Percentiles rank a stretch among this genome's conserved stretches.
phyloP scores from a whole-genome alignment of 1,140 invertebrate species.

The Galleria mellonella region DNA sequence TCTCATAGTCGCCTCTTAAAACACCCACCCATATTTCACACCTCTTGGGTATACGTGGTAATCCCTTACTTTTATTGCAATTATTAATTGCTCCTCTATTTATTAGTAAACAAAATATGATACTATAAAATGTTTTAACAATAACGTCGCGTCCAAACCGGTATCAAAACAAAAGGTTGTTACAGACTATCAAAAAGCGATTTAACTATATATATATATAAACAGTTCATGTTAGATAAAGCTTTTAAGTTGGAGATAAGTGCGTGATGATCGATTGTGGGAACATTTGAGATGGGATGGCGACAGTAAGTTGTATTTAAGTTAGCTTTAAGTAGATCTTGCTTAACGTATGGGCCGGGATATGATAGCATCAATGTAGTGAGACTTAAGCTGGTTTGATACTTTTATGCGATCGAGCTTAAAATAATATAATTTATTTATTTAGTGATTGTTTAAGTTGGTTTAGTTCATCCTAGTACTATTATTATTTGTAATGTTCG shows the following conservation, averaged over 20 bases:
- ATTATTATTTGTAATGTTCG: too few species aligned
- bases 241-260: conserved; percentile 54
- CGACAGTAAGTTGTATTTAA: conserved; percentile 62
- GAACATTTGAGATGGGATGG: conserved; percentile 36
- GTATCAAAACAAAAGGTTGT: conserved; percentile 20
- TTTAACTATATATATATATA: conserved; percentile 26
- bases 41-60: too few species aligned
- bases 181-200: conserved; percentile 26
- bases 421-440: too few species aligned
- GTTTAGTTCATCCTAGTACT: too few species aligned
- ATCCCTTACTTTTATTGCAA: too few species aligned
- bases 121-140: neutral
- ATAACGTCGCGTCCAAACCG: conserved; percentile 13
- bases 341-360: conserved; percentile 35
- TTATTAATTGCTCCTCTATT: too few species aligned
- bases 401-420: conserved; percentile 2
- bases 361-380: conserved; percentile 42
- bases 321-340: conserved; percentile 35
- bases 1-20: too few species aligned
- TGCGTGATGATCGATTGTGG: conserved; percentile 62
- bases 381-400: conserved; percentile 13
- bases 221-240: conserved; percentile 50
- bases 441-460: too few species aligned
- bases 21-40: too few species aligned
- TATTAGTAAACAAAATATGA: neutral